These are phyloP conservation scores for Typhlomys cinereus DNA, from an alignment of 2,113 vertebrate genomes.

Conservation along the genomic window DNA sequence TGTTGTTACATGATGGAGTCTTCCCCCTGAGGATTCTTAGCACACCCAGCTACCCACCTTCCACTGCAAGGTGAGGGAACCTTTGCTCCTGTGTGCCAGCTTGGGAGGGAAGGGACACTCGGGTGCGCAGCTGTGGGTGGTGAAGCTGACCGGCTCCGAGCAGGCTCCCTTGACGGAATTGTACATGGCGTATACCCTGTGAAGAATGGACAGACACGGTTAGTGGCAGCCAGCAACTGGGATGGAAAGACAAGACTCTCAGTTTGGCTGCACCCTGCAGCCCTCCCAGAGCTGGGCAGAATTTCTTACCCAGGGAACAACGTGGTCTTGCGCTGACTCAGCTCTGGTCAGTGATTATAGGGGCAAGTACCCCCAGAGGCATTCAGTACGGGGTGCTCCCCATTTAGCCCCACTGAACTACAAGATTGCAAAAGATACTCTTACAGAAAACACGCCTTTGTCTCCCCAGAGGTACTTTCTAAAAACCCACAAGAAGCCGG, in stretches of 20 bases:
- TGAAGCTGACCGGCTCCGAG: slow-evolving; percentile 94
- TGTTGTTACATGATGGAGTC: neutral
- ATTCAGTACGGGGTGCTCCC: neutral
- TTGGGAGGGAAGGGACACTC: slow-evolving; percentile 94
- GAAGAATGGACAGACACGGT: slow-evolving; percentile 39
- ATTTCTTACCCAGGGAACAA: neutral
- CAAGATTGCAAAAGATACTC: neutral
- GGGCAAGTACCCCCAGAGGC: neutral
- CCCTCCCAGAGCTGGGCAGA: neutral
- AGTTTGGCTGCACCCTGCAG: neutral
- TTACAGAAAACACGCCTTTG: neutral
- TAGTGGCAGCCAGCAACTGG: neutral
- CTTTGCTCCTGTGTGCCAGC: slow-evolving; percentile 94
- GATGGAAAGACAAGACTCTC: neutral
- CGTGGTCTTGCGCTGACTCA: neutral
- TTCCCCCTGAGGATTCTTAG: neutral
- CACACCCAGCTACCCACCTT: slow-evolving; percentile 87
- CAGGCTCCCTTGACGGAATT: slow-evolving; percentile 94
- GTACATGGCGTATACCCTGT: slow-evolving; percentile 92
- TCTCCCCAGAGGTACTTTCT: slow-evolving; percentile 2
- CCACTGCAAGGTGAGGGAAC: slow-evolving; percentile 95
- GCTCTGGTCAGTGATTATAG: neutral
- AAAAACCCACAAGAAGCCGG: neutral
- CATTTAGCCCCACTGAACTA: neutral
- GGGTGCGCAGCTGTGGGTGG: slow-evolving; percentile 94